A percentile compares a stretch with the other conserved stretches of the same genome.
These are phyloP conservation scores for Propithecus coquereli DNA, from an alignment of 2,113 vertebrate species.

Conservation along the genomic window DNA sequence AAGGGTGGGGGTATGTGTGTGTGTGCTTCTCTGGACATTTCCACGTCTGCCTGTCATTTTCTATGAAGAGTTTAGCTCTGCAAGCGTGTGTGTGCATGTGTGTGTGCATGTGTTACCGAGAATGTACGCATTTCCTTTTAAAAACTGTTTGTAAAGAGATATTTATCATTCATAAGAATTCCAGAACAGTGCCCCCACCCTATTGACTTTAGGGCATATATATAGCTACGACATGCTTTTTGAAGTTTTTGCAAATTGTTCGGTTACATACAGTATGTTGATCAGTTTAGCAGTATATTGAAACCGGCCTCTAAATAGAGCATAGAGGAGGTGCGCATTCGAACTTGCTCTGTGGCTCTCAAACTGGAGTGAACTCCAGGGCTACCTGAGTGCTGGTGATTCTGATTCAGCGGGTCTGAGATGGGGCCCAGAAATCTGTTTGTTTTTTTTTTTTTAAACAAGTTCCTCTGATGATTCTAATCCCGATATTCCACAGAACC, in stretches of 20 bases:
- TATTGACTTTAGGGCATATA: neutral
- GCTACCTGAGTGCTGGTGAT: neutral
- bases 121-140: neutral
- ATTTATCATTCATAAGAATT: neutral
- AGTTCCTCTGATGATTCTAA: neutral
- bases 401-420: neutral
- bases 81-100: neutral
- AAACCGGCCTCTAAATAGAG: neutral
- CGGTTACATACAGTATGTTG: neutral
- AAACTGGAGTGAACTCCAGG: neutral
- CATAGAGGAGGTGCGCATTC: neutral
- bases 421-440: neutral
- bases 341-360: neutral
- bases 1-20: too few relatives aligned
- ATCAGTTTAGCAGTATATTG: neutral
- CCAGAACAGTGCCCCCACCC: neutral
- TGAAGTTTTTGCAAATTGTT: neutral
- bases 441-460: neutral
- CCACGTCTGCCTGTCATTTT: neutral
- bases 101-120: neutral
- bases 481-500: neutral
- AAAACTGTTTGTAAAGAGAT: slow-evolving; percentile 1
- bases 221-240: neutral
- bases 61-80: neutral
- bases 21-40: neutral